A percentile compares a stretch with the other conserved stretches of the same genome.
These are phyloP conservation scores for Epizoanthus illoricatus DNA, from an alignment of 92 coral and sea anemone species.

Conservation along the genomic window DNA sequence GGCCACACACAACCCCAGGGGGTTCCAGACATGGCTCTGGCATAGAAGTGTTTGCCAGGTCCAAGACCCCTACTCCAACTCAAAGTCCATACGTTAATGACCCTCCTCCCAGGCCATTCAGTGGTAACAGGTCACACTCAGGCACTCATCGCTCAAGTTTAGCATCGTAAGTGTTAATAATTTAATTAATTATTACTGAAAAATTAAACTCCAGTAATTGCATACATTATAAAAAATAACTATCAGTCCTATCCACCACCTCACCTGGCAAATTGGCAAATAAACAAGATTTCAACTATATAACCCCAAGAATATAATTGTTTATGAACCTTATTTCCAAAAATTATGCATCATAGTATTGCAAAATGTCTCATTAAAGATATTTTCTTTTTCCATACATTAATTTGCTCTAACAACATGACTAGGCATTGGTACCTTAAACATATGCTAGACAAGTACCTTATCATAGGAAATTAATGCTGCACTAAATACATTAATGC, in stretches of 20 bases:
- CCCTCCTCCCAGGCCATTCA: slow-evolving; percentile 34
- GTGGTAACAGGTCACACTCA: slow-evolving; percentile 60
- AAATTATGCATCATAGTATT: no score
- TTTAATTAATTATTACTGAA: not conserved
- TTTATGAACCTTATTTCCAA: no score
- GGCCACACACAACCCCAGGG: slow-evolving; percentile 28
- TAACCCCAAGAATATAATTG: no score
- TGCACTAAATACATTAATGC: no score
- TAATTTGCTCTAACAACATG: no score
- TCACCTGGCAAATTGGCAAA: no score
- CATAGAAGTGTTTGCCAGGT: slow-evolving; percentile 29
- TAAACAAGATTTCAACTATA: no score
- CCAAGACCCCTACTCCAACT: slow-evolving; percentile 52
- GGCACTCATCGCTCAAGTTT: slow-evolving; percentile 70
- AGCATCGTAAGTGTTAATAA: slow-evolving; percentile 69
- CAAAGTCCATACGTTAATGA: slow-evolving; percentile 31
- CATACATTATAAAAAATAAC: not conserved
- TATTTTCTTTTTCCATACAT: no score
- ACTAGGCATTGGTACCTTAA: no score
- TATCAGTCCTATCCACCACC: not conserved
- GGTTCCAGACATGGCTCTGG: slow-evolving; percentile 9
- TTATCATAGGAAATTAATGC: no score
- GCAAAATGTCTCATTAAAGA: no score
- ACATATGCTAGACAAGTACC: no score
- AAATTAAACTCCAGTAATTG: not conserved